Evolutionary conservation across 2,888 invertebrate species (phyloP), one percentile per base, ranked within the genome.

Genomic region (Elmis aenea): DNA sequence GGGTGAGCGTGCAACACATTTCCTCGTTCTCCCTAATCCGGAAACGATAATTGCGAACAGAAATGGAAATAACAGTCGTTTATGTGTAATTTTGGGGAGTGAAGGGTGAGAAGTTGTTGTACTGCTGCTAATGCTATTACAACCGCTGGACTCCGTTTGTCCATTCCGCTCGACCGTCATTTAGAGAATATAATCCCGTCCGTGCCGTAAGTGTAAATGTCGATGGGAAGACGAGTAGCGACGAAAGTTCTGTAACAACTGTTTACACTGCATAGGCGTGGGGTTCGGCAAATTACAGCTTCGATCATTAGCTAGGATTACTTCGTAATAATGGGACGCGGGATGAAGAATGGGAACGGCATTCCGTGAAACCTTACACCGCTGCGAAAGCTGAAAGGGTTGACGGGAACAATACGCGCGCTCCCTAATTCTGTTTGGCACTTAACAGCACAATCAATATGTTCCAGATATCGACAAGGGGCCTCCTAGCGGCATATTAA

Each of bases 41-140:
- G 65, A 66, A 66, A 63, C 63, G 62, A 65, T 66, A 64, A 66
- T 66, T 64, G 64, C 55, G 54, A 62, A 59, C 61, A 63, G 62
- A 63, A 64, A 58, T 56, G 58, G 57, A 56, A 58, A 58, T 58
- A 58, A 58, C 58, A 58, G 51, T 57, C 58, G 57, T 58, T 58
- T 57, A 56, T 56, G 52, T 56, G 58, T 57, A 57, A 58, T 57
- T 44, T 44, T 44, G 37, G 40, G 26, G 33, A 42, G 38, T 36
- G 36, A 40, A 44, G 39, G 36, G 43, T 44, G 36, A 21, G 33
- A 39, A 33, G 16, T 5, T 9, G n/a, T 5, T 8, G 5, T 5
- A 8, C 9, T 5, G 24, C 5, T 9, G 24, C 34, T 42, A 34
- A 34, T 30, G 28, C 33, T 23, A 35, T 29, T 28, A 23, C 32